Conservation (phyloP, 1,140 invertebrate species). For the Catajapyx aquilonaris region DNA sequence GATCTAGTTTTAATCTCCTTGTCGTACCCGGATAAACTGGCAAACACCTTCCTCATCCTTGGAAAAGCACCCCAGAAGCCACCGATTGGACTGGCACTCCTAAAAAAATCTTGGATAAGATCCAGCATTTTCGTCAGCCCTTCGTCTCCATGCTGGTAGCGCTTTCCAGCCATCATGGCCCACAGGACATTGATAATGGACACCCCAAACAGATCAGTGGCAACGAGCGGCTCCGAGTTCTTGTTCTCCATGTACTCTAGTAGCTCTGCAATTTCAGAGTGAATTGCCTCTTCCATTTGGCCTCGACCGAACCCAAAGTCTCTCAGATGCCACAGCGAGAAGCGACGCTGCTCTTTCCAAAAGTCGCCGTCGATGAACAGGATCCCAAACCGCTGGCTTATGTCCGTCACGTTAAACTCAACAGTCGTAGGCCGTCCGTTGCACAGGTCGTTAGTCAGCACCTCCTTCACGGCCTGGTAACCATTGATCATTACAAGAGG, state of each 20-base stretch:
- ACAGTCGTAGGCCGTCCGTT: slow-evolving; percentile 7
- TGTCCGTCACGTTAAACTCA: not conserved
- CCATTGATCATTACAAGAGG: slow-evolving; percentile 8
- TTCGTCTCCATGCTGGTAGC: slow-evolving; percentile 17
- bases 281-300: slow-evolving; percentile 15
- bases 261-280: slow-evolving; percentile 12
- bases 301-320: slow-evolving; percentile 46
- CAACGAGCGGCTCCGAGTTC: slow-evolving; percentile 18
- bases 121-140: slow-evolving; percentile 12
- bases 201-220: slow-evolving; percentile 16
- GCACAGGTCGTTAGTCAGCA: slow-evolving; percentile 10
- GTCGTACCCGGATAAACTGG: no score
- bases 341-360: slow-evolving; percentile 48
- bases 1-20: not conserved
- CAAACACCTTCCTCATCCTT: no score
- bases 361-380: slow-evolving; percentile 44
- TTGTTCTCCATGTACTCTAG: slow-evolving; percentile 5
- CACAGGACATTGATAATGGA: no score
- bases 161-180: slow-evolving; percentile 19
- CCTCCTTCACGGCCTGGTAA: slow-evolving; percentile 9
- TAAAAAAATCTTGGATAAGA: slow-evolving; percentile 7
- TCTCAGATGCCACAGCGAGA: slow-evolving; percentile 40
- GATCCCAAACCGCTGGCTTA: slow-evolving; percentile 48
- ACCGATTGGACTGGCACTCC: not conserved
- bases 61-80: no score